Evolutionary conservation across 1,140 invertebrate genomes (phyloP).

Genomic region (Hirudo medicinalis): DNA sequence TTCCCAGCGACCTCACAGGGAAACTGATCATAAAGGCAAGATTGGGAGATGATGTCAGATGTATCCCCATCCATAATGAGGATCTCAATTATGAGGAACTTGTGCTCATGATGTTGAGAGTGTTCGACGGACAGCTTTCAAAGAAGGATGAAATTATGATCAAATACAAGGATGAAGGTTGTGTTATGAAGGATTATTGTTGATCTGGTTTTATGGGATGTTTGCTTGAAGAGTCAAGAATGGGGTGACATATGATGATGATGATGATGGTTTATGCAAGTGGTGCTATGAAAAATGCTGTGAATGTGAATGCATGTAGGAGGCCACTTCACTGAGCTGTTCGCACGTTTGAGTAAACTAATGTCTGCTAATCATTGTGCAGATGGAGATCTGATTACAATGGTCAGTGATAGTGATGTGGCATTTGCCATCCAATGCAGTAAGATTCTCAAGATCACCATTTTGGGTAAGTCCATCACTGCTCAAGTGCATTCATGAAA

Average conservation of each 20-base stretch:
- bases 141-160: constrained; percentile 56
- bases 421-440: constrained; percentile 59
- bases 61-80: constrained; percentile 62
- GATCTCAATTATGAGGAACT: constrained; percentile 64
- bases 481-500: too few relatives aligned
- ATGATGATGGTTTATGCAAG: not conserved
- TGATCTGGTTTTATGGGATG: not conserved
- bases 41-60: constrained; percentile 56
- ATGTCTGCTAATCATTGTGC: constrained; percentile 18
- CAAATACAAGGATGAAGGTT: constrained; percentile 64
- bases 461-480: constrained; percentile 44
- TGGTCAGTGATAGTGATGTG: constrained; percentile 59
- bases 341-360: constrained; percentile 1
- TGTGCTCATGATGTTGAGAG: constrained; percentile 62
- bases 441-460: constrained; percentile 53
- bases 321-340: not conserved
- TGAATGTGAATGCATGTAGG: constrained; percentile 7
- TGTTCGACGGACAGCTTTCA: constrained; percentile 53
- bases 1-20: constrained; percentile 40
- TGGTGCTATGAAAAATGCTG: not conserved
- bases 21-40: constrained; percentile 51
- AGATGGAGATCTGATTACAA: constrained; percentile 63
- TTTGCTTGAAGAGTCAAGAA: not conserved
- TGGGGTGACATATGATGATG: not conserved
- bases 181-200: not conserved